A percentile compares a stretch with the other conserved stretches of the same genome.
These are phyloP conservation scores for Catharus bicknelli DNA, from an alignment of 2,113 vertebrate species.

Conservation along the genomic window DNA sequence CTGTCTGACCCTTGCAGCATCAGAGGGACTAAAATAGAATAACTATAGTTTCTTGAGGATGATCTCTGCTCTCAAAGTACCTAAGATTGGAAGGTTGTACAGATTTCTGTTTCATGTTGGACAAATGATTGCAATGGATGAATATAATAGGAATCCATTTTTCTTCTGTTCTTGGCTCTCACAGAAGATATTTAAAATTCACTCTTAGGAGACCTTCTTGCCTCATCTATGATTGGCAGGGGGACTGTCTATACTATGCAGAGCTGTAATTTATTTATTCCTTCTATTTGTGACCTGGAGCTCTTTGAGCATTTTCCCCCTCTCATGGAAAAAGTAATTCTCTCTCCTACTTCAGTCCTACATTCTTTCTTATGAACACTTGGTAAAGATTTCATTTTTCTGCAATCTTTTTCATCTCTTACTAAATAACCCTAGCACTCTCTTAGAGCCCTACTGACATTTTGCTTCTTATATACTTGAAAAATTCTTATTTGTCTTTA, in stretches of 20 bases:
- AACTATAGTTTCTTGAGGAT: background rate
- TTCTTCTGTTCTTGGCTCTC: background rate
- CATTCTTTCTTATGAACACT: slow-evolving; percentile 36
- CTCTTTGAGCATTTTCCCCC: background rate
- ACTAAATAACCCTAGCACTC: slow-evolving; percentile 26
- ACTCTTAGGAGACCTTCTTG: background rate
- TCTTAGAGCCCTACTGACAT: slow-evolving; percentile 25
- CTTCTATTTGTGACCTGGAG: background rate
- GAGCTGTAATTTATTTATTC: slow-evolving; percentile 40
- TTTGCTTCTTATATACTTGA: slow-evolving; percentile 25
- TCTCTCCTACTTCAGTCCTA: slow-evolving; percentile 6
- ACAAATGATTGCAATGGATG: background rate
- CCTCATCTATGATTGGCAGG: background rate
- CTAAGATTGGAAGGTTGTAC: background rate
- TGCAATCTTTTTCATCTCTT: slow-evolving; percentile 31
- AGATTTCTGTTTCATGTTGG: background rate
- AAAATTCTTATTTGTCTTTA: slow-evolving; percentile 44
- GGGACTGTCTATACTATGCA: background rate
- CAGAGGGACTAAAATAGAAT: background rate
- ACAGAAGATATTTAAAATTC: slow-evolving; percentile 7
- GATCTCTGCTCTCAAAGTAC: background rate
- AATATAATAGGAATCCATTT: background rate
- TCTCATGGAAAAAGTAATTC: slow-evolving; percentile 40
- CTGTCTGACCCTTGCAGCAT: background rate
- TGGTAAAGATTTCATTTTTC: slow-evolving; percentile 52